phyloP scores from a whole-genome alignment of 2,797 vertebrate species.

The Dendrocincla fuliginosa region DNA sequence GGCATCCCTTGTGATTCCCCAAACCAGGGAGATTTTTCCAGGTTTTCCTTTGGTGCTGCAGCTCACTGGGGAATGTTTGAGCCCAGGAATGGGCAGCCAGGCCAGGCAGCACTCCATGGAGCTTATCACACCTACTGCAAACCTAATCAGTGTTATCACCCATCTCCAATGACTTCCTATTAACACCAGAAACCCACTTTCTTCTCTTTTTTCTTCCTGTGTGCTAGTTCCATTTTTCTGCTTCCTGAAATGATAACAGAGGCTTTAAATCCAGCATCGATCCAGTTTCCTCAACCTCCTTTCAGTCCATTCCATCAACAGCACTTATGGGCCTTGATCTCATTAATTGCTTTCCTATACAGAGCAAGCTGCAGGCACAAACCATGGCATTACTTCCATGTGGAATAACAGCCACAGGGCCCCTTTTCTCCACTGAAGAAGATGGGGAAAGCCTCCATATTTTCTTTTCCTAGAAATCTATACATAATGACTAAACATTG shows the following conservation, averaged over 20 bases:
- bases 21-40: not conserved
- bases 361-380: not conserved
- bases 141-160: constrained; percentile 67
- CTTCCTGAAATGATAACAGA: constrained; percentile 18
- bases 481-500: accelerated
- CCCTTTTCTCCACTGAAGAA: not conserved
- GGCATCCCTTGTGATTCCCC: not conserved
- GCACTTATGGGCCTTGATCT: not conserved
- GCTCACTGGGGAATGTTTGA: not conserved
- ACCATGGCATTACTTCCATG: accelerated
- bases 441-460: accelerated
- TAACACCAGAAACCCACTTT: constrained; percentile 32
- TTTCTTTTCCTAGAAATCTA: not conserved
- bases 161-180: constrained; percentile 68
- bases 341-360: not conserved
- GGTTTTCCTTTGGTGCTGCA: not conserved
- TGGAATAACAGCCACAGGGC: not conserved
- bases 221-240: constrained; percentile 7
- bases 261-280: not conserved
- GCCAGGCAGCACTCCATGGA: not conserved
- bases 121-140: not conserved
- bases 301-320: not conserved
- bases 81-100: accelerated
- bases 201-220: constrained; percentile 44
- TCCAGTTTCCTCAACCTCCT: not conserved